These are phyloP conservation scores for Scaptomyza graminum DNA, from an alignment of 1,140 invertebrate genomes.

Conservation along the genomic window DNA sequence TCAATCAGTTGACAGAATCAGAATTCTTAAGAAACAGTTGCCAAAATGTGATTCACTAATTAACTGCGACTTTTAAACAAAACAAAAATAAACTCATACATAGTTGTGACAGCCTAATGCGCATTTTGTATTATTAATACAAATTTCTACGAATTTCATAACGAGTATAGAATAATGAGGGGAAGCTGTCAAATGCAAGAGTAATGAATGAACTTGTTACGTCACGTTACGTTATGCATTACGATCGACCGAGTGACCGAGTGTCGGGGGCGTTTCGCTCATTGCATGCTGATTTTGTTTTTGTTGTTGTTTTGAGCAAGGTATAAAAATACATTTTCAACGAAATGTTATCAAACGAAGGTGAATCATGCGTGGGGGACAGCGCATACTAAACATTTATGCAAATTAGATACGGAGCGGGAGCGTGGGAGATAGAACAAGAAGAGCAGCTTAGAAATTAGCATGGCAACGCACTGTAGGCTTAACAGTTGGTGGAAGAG, in stretches of 20 bases:
- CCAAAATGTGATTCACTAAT: conserved; percentile 53
- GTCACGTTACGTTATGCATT: too few species aligned
- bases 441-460: conserved; percentile 6
- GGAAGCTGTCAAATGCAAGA: conserved; percentile 17
- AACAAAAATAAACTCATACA: conserved; percentile 40
- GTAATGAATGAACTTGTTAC: conserved; percentile 45
- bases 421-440: background rate
- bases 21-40: conserved; percentile 51
- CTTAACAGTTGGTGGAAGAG: conserved; percentile 8
- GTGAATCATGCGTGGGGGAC: conserved; percentile 56
- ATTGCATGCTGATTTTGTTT: conserved; percentile 41
- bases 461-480: background rate
- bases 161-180: conserved; percentile 5
- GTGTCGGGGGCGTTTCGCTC: too few species aligned
- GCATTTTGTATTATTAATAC: conserved; percentile 62
- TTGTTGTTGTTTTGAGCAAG: too few species aligned
- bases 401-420: conserved; percentile 20
- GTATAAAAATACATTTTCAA: conserved; percentile 23
- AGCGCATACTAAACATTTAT: conserved; percentile 42
- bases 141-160: conserved; percentile 63
- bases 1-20: background rate
- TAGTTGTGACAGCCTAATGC: conserved; percentile 16
- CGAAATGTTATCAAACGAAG: conserved; percentile 48
- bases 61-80: conserved; percentile 8
- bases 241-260: conserved; percentile 44